Evolutionary conservation across 2,797 vertebrate species (phyloP), one percentile per base, ranked within the genome.

Genomic region (Malurus splendens): DNA sequence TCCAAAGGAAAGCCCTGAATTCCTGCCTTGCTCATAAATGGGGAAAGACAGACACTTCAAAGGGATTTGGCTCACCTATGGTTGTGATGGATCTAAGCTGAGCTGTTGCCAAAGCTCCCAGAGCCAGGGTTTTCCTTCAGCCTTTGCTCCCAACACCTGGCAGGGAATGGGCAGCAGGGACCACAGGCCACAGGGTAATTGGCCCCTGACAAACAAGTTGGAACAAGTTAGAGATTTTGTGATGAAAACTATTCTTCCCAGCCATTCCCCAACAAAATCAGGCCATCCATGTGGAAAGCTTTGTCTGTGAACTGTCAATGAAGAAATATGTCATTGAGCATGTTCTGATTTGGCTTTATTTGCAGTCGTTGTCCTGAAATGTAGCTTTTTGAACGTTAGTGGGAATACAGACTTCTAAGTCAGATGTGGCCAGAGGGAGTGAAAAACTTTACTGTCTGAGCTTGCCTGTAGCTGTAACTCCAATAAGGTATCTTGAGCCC

Each of bases 271-370:
- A 16, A 38, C 18, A 83, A 82, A 73, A 44, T 87, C 38, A 90
- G 54, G 28, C 52, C 52, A 73, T 70, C 48, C 48, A 15, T 36
- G n/a, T 79, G 67, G 36, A 91, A 92, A 76, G 32, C 56, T 93
- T 79, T 78, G 39, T 57, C 50, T 79, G 32, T 50, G 67, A 60
- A 27, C 55, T 60, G 60, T 78, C 86, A 92, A 30, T 9, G 2
- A 66, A 86, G 45, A 92, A 73, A 71, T 52, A 70, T 41, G n/a
- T 6, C 75, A 84, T 57, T 88, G 80, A 86, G 45, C 87, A 90
- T 84, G n/a, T 93, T 73, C 45, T 93, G 67, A 76, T 81, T 39
- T 79, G 61, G 28, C 25, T 84, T 71, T 73, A 76, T 74, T 82
- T 91, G 39, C 47, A 47, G 47, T 47, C 76, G 24, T 71, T 90